Percentiles rank a stretch among this genome's conserved stretches.
phyloP scores from a whole-genome alignment of 2,888 invertebrate genomes.

The Polia nebulosa region DNA sequence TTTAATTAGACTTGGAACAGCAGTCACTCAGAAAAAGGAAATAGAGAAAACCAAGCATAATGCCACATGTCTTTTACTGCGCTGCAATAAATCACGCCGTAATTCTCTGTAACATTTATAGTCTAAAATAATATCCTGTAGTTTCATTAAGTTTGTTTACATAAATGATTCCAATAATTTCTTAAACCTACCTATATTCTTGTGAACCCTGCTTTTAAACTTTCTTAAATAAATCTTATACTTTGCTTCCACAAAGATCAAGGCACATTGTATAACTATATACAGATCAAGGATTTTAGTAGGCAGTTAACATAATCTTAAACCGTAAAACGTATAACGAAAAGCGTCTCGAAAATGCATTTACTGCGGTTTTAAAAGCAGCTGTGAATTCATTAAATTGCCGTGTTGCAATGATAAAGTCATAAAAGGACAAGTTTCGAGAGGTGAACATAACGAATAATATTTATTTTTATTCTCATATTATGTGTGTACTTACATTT shows the following conservation, averaged over 20 bases:
- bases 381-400: conserved; percentile 66
- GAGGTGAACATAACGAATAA: conserved; percentile 57
- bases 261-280: conserved; percentile 54
- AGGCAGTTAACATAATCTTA: conserved; percentile 50
- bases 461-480: conserved; percentile 56
- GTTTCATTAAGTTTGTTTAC: conserved; percentile 14
- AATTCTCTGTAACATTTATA: conserved; percentile 18
- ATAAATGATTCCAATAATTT: conserved; percentile 7
- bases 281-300: conserved; percentile 60
- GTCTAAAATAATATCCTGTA: conserved; percentile 28
- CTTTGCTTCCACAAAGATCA: conserved; percentile 47
- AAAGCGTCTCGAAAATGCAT: conserved; percentile 47
- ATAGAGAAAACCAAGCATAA: conserved; percentile 5
- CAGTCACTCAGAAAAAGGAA: conserved; percentile 14
- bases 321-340: conserved; percentile 37
- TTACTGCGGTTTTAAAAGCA: conserved; percentile 59
- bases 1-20: conserved; percentile 36
- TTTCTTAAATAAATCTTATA: conserved; percentile 24
- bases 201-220: conserved; percentile 8
- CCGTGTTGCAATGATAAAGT: conserved; percentile 69
- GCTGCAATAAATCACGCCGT: conserved; percentile 22
- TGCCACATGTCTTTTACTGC: conserved; percentile 26
- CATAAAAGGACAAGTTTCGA: conserved; percentile 67
- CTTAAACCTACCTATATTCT: not conserved
- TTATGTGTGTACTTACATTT: conserved; percentile 40